Conservation (phyloP, 2,888 invertebrate species). For the Entomobrya proxima region DNA sequence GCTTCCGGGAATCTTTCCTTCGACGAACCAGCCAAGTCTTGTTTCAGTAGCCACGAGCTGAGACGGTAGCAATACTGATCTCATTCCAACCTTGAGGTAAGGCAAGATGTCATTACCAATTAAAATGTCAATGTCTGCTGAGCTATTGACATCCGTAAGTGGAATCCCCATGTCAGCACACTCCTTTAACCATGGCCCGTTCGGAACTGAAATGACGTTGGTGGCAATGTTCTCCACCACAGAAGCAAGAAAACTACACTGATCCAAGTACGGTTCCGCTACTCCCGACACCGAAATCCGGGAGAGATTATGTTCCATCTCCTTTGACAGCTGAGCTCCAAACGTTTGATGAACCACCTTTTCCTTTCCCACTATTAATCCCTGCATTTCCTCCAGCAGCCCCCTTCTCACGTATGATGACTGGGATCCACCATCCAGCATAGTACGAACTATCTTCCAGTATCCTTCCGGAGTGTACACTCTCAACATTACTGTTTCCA, state of each 20-base stretch:
- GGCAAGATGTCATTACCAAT: slow-evolving; percentile 15
- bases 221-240: slow-evolving; percentile 10
- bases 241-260: background rate
- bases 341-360: slow-evolving; percentile 12
- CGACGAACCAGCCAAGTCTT: slow-evolving; percentile 34
- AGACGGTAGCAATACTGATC: background rate
- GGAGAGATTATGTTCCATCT: background rate
- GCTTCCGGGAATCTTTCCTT: background rate
- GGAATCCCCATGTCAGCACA: background rate
- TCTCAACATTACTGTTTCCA: slow-evolving; percentile 10
- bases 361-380: background rate
- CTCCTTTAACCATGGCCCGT: background rate
- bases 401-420: slow-evolving; percentile 1
- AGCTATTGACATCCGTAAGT: background rate
- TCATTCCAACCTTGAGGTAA: slow-evolving; percentile 8
- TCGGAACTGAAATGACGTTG: background rate
- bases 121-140: slow-evolving; percentile 3
- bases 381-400: background rate
- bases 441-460: background rate
- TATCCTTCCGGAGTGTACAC: background rate
- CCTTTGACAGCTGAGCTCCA: background rate
- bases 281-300: background rate
- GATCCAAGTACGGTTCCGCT: background rate
- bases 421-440: slow-evolving; percentile 39
- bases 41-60: slow-evolving; percentile 30